phyloP scores from a whole-genome alignment of 2,797 vertebrate species.

The Mastacembelus armatus region DNA sequence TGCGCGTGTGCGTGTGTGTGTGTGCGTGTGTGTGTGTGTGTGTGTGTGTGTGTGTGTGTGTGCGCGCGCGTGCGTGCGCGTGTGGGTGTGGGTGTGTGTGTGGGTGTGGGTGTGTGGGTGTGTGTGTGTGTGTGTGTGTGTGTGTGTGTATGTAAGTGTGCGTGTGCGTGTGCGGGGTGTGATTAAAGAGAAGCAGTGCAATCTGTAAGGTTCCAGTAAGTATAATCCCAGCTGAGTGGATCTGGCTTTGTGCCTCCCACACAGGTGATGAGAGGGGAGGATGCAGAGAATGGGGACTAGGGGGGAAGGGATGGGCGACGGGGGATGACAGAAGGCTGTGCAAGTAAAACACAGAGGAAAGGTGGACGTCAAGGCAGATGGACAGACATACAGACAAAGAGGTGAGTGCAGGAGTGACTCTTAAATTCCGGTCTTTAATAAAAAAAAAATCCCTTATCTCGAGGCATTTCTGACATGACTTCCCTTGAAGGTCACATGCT shows the following conservation, averaged over 20 bases:
- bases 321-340: constrained; percentile 26
- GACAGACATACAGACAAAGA: constrained; percentile 2
- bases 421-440: constrained; percentile 24
- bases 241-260: constrained; percentile 77
- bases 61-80: too few relatives aligned
- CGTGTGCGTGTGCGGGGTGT: constrained; percentile 34
- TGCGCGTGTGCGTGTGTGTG: constrained; percentile 27
- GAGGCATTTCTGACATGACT: constrained; percentile 29
- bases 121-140: constrained; percentile 16
- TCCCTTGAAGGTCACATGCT: constrained; percentile 34
- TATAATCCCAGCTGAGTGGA: constrained; percentile 79
- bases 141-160: constrained; percentile 26
- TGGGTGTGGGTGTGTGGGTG: constrained; percentile 49
- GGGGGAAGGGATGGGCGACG: constrained; percentile 36
- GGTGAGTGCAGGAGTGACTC: constrained; percentile 19
- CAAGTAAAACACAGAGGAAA: constrained; percentile 21
- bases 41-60: too few relatives aligned
- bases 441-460: constrained; percentile 24
- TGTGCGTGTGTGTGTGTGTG: constrained; percentile 11
- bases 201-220: constrained; percentile 70
- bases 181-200: constrained; percentile 58
- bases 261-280: constrained; percentile 64
- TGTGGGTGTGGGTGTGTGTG: constrained; percentile 24
- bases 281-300: constrained; percentile 22
- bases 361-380: background rate